These are phyloP conservation scores for Pristionchus japonicus DNA, from an alignment of 2,888 invertebrate genomes.

Conservation along the genomic window DNA sequence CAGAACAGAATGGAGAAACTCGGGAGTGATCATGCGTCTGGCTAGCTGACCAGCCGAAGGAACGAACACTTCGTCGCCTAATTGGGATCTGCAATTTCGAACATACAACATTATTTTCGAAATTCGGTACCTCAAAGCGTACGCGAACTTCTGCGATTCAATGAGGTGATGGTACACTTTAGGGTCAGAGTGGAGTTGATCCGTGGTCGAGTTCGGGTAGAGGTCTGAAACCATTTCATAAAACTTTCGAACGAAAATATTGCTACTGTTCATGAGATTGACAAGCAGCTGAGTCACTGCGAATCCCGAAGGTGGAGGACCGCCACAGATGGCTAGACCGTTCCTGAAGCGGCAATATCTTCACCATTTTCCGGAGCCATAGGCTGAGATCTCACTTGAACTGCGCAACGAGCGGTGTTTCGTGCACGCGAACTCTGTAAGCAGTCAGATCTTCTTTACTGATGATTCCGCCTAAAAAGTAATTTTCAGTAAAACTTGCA, in stretches of 20 bases:
- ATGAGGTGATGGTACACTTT: conserved; percentile 86
- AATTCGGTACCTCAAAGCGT: conserved; percentile 80
- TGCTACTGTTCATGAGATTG: conserved; percentile 83
- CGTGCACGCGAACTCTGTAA: conserved; percentile 69
- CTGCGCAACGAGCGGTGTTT: conserved; percentile 61
- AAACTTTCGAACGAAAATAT: too few species aligned
- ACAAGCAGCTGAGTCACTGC: conserved; percentile 86
- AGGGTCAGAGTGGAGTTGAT: conserved; percentile 61
- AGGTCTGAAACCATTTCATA: too few species aligned
- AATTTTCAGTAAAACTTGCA: too few species aligned
- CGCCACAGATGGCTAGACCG: conserved; percentile 83
- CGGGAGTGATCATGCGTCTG: conserved; percentile 81
- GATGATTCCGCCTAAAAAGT: conserved; percentile 68
- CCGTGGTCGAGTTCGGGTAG: conserved; percentile 54
- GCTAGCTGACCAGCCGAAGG: conserved; percentile 82
- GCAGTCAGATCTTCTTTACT: conserved; percentile 69
- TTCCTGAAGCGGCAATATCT: too few species aligned
- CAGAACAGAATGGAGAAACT: conserved; percentile 81
- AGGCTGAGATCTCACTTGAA: conserved; percentile 48
- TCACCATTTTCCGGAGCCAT: too few species aligned
- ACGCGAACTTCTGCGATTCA: conserved; percentile 92
- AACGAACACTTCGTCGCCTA: conserved; percentile 87
- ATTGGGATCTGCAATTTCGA: conserved; percentile 82
- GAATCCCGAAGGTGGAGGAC: conserved; percentile 91
- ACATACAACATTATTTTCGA: neutral